Percentiles rank a stretch among this genome's conserved stretches.
Conservation (phyloP, 2,797 vertebrate species). For the Pampus argenteus region DNA sequence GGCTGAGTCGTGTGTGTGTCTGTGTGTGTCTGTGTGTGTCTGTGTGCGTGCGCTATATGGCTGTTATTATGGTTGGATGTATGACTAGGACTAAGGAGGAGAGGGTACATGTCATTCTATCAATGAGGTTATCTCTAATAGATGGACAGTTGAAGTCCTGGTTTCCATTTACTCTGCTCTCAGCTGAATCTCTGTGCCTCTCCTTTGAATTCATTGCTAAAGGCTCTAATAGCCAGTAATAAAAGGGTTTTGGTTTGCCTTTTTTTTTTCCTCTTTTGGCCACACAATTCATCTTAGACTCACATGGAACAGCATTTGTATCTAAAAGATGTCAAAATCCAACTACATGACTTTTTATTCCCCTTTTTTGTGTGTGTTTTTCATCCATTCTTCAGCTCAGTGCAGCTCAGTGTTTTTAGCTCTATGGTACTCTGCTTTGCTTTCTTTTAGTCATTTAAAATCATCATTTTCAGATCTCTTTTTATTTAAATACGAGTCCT, state of each 20-base stretch:
- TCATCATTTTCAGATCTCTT: neutral
- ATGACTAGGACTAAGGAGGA: conserved; percentile 62
- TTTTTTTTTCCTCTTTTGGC: neutral
- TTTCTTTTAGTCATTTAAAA: neutral
- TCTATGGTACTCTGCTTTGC: neutral
- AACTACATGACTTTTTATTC: neutral
- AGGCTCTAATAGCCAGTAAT: conserved; percentile 44
- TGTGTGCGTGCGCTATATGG: too few relatives aligned
- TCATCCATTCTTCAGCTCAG: neutral
- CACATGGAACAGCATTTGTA: neutral
- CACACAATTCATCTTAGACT: neutral
- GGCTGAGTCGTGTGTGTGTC: conserved; percentile 34
- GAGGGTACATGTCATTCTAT: conserved; percentile 72
- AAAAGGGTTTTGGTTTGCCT: conserved; percentile 18
- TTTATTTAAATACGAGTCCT: neutral
- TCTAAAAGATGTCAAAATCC: neutral
- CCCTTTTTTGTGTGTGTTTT: neutral
- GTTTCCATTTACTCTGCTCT: conserved; percentile 69
- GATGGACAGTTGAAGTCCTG: conserved; percentile 79
- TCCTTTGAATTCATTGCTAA: conserved; percentile 35
- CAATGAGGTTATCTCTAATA: conserved; percentile 79
- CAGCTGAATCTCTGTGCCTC: conserved; percentile 26
- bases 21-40: conserved; percentile 10
- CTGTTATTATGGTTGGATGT: conserved; percentile 66
- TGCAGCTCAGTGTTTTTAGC: neutral